Evolutionary conservation across 2,797 vertebrate genomes (phyloP).

Genomic region (Melanotaenia parkinsoni): DNA sequence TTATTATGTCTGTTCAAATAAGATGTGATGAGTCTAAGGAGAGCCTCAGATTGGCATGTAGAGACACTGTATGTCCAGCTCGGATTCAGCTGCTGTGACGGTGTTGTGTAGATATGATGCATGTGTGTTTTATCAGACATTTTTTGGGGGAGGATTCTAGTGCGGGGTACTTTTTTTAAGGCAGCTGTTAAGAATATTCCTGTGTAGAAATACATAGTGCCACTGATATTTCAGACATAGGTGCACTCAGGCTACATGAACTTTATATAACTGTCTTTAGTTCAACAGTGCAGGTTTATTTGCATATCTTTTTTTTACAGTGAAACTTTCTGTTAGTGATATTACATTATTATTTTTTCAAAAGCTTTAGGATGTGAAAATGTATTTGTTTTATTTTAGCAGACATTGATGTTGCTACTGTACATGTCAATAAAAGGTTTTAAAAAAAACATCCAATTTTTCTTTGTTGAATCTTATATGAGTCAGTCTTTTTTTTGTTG

Average conservation of each 20-base stretch:
- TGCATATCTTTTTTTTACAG: slow-evolving; percentile 13
- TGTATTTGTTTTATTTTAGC: slow-evolving; percentile 73
- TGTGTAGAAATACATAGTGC: slow-evolving; percentile 28
- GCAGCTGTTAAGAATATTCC: slow-evolving; percentile 65
- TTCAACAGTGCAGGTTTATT: slow-evolving; percentile 14
- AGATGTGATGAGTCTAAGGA: neutral
- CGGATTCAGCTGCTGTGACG: slow-evolving; percentile 15
- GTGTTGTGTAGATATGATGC: slow-evolving; percentile 5
- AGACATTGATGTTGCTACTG: slow-evolving; percentile 41
- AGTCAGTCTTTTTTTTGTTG: neutral
- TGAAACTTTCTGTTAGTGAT: slow-evolving; percentile 24
- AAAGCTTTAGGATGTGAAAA: slow-evolving; percentile 30
- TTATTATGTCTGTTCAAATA: neutral
- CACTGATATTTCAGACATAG: slow-evolving; percentile 30
- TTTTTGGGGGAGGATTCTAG: slow-evolving; percentile 19
- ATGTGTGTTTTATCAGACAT: slow-evolving; percentile 28
- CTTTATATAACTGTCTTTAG: slow-evolving; percentile 20
- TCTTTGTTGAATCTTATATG: too few species aligned
- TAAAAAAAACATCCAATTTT: neutral
- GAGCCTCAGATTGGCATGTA: neutral
- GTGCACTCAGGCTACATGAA: slow-evolving; percentile 34
- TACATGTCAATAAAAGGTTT: slow-evolving; percentile 57
- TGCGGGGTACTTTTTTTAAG: slow-evolving; percentile 31
- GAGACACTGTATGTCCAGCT: slow-evolving; percentile 6
- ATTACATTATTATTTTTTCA: slow-evolving; percentile 36